Base-by-base conservation (phyloP, 2,888 invertebrate species). In the Oasisia sp. region DNA sequence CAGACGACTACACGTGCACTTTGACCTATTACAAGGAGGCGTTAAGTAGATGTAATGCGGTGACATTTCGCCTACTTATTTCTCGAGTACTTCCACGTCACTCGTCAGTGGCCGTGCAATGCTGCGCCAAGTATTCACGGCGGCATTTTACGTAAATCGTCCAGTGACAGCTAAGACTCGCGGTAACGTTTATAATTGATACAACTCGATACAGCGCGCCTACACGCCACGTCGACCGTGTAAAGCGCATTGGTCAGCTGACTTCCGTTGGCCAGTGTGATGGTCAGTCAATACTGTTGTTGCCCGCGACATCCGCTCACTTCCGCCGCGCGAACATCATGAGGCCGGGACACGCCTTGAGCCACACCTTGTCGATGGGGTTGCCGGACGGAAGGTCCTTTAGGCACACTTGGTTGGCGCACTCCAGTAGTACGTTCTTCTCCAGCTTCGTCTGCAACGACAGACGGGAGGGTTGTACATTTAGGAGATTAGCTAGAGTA, bases 321-420 rank as follows among this genome's bases (percentile, higher is more conserved):
- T 92, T 92, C 92, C 56, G 38, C 32, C 92, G 92, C n/a, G 58
- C 92, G 56, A 91, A 27, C 50, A 56, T 56, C 32, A 38, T 45
- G 90, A 92, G 91, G 11, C 44, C 90, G 38, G 92, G 92, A 32
- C 92, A 92, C 11, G 74, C 91, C 38, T 89, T 90, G n/a, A 92
- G 19, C 92, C 92, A 92, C 74, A 92, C 74, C 58, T 92, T 92
- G 90, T 90, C 91, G 50, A 92, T 27, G 0, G 90, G 92, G n/a
- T 38, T 56, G 32, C 92, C 92, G 12, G 56, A 38, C 14, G 92
- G 90, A 32, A 92, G 50, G 44, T 90, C 90, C 32, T 50, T 92
- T 19, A 92, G 91, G 32, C 92, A 92, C 12, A 92, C 92, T 32
- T 92, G n/a, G 74, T 92, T 92, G 32, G 92, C 92, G 32, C 92